Conservation (phyloP, 2,888 invertebrate species). For the Sipha maydis region DNA sequence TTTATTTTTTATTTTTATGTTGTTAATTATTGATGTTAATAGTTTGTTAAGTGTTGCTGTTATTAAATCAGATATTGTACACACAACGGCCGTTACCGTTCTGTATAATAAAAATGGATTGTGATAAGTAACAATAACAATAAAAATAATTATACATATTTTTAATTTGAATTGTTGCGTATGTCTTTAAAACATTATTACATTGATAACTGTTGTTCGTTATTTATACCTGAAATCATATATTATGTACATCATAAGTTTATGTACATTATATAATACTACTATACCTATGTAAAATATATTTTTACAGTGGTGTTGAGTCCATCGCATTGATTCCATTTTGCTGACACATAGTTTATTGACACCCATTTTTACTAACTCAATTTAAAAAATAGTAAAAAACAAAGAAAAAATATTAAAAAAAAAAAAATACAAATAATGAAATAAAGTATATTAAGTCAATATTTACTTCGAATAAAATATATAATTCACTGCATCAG, state of each 20-base stretch:
- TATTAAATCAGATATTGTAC: constrained; percentile 51
- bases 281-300: too few species aligned
- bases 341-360: too few species aligned
- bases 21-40: constrained; percentile 58
- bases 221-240: background rate
- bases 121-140: constrained; percentile 61
- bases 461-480: too few species aligned
- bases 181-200: constrained; percentile 47
- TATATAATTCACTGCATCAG: too few species aligned
- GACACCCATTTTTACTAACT: too few species aligned
- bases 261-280: too few species aligned
- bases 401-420: too few species aligned
- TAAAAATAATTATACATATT: constrained; percentile 52
- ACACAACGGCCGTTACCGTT: constrained; percentile 33
- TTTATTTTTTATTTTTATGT: constrained; percentile 23
- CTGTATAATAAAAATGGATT: constrained; percentile 45
- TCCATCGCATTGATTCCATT: too few species aligned
- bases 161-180: constrained; percentile 50
- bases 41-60: constrained; percentile 59
- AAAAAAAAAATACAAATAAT: too few species aligned
- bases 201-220: constrained; percentile 37
- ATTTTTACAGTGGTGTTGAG: too few species aligned
- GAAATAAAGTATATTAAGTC: too few species aligned
- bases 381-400: too few species aligned
- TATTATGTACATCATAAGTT: background rate